Base-by-base conservation (phyloP, 2,797 vertebrate genomes). In the Adelosebastes latens region DNA sequence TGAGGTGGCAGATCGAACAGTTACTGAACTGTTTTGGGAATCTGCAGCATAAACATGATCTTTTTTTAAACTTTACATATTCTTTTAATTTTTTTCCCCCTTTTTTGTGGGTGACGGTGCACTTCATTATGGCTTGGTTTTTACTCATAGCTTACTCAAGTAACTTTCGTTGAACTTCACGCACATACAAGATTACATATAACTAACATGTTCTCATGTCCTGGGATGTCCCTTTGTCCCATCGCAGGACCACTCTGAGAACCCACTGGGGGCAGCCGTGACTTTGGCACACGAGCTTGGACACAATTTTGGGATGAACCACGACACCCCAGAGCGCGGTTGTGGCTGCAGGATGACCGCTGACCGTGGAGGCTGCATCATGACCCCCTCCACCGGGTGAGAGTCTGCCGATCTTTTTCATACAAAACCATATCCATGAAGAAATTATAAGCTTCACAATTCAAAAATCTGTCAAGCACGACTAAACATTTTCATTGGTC, bases 251-350 rank as follows among this genome's bases (percentile, higher is more conserved):
- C 98, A 99, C 92, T 98, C 98, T 1, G 98, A 99, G 82, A 99
- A 98, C 83, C 97, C 98, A 3, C 95, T 99, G 9, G 98, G 98
- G 6, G 97, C 98, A 4, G 98, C 98, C 0, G 98, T 99, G 84
- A 99, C 98, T 4, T 93, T 99, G 92, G 98, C 98, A 2, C 98
- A 99, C 0, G 98, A 99, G 77, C 95, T 99, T 64, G 98, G 98
- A 36, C 98, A 99, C 95, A 99, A 99, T 72, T 98, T 99, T 70
- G 98, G 98, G 9, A 99, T 99, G 98, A 99, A 99, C 86, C 98
- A 99, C 0, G 98, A 99, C 89, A 99, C 98, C 0, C 92, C 97
- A 22, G 98, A 99, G 89, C 95, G 98, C 2, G 98, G 98, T 60
- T 99, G 98, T 20, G 97, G 96, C 92, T 99, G 98, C 95, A 96